Evolutionary conservation across 2,888 invertebrate genomes (phyloP).

Genomic region (Epinotia brunnichana): DNA sequence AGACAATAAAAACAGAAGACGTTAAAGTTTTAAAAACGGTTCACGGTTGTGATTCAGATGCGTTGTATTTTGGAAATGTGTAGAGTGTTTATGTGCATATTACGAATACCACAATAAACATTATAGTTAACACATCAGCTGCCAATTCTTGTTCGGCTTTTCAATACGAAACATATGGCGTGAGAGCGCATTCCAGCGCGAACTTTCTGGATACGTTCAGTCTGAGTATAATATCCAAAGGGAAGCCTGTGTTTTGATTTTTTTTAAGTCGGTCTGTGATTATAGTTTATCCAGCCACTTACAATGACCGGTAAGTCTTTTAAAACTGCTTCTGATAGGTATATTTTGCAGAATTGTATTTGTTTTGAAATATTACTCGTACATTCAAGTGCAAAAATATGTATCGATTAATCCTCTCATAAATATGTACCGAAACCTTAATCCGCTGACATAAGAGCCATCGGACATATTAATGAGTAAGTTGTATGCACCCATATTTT

Average conservation of each 20-base stretch:
- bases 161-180: conserved; percentile 74
- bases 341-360: background rate
- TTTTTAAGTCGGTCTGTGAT: conserved; percentile 24
- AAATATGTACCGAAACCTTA: too few species aligned
- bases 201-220: conserved; percentile 70
- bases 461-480: too few species aligned
- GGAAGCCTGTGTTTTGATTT: conserved; percentile 50
- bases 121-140: conserved; percentile 21
- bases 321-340: background rate
- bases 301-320: conserved; percentile 46
- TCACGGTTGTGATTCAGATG: background rate
- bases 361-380: too few species aligned
- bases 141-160: conserved; percentile 60
- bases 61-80: conserved; percentile 4
- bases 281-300: conserved; percentile 25
- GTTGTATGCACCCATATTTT: too few species aligned
- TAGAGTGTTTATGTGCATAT: conserved; percentile 10
- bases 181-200: conserved; percentile 64
- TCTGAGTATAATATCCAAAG: conserved; percentile 60
- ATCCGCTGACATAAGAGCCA: too few species aligned
- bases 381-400: too few species aligned
- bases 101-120: conserved; percentile 28
- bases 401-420: too few species aligned
- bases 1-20: background rate
- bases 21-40: background rate